Base-by-base conservation (phyloP, 2,888 invertebrate genomes). In the Allygus modestus region DNA sequence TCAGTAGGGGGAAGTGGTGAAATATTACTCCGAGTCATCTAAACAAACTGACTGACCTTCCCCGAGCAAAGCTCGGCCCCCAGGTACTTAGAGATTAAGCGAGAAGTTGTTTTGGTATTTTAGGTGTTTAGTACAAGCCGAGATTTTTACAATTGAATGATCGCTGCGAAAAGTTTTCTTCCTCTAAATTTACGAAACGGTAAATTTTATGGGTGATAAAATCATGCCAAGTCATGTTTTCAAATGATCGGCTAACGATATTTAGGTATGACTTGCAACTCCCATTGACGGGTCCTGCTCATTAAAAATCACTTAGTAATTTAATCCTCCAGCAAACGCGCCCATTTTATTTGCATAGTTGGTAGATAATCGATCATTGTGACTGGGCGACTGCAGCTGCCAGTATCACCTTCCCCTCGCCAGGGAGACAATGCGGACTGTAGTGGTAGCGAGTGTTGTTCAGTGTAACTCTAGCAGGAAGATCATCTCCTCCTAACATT, bases 221-320 rank as follows among this genome's bases (percentile, higher is more conserved):
- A 65, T 20, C 28, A 5, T 31, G 26, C 65, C 0, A 1, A 15
- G 65, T 65, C 65, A 65, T 15, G 65, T 65, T 65, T 65, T 9
- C 9, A 11, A 65, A 65, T 12, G 5, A 23, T 12, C 1, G 2
- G 23, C 1, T 65, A 65, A 65, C 65, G 28, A 12, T 58, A 17
- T 26, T 65, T 65, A 28, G 7, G 65, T 31, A 28, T 65, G 65
- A 65, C 65, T 65, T 65, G 65, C 65, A 65, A 0, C 9, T 28
- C 28, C 58, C 7, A 28, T 65, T 65, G 31, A 65, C 12, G 12
- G 65, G 28, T 65, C 15, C 65, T 20, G 20, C 15, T 65, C 65
- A 65, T 65, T 65, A 65, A 65, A 65, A 28, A 65, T 65, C 65
- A 65, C 65, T 65, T 65, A 65, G 65, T 65, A 65, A 65, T 17